These are phyloP conservation scores for Heterotilapia buettikoferi DNA, from an alignment of 2,113 vertebrate species.

Conservation along the genomic window DNA sequence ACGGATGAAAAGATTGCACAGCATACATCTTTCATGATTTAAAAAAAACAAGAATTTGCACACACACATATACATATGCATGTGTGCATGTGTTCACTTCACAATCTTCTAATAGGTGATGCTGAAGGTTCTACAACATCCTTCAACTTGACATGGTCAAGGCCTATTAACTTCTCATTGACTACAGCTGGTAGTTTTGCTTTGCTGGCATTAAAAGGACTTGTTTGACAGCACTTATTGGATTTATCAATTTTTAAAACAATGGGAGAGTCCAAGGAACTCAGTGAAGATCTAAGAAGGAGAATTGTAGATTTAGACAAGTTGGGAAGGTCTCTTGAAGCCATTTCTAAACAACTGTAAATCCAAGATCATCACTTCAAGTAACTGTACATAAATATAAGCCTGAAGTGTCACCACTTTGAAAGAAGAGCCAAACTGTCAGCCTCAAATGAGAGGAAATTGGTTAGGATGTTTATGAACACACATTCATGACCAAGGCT, in stretches of 20 bases:
- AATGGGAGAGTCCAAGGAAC: neutral
- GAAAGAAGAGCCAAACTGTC: neutral
- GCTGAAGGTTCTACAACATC: neutral
- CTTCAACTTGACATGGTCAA: neutral
- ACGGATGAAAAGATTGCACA: neutral
- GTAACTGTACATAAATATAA: neutral
- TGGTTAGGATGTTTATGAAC: neutral
- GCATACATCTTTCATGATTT: neutral
- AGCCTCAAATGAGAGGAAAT: neutral
- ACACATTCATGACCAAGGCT: neutral
- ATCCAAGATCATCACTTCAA: neutral
- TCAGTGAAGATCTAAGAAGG: neutral
- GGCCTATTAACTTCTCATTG: neutral
- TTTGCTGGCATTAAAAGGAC: neutral
- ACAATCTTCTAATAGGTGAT: neutral
- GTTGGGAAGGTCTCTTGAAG: neutral
- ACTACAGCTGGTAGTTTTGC: neutral
- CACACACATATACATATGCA: neutral
- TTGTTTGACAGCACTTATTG: neutral
- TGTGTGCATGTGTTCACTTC: neutral
- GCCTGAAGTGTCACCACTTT: neutral
- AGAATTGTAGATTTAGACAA: neutral
- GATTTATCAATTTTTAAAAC: neutral
- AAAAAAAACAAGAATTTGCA: neutral
- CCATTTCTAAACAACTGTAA: neutral